Base-by-base conservation (phyloP, 2,888 invertebrate species). In the Ennomos erosarius region DNA sequence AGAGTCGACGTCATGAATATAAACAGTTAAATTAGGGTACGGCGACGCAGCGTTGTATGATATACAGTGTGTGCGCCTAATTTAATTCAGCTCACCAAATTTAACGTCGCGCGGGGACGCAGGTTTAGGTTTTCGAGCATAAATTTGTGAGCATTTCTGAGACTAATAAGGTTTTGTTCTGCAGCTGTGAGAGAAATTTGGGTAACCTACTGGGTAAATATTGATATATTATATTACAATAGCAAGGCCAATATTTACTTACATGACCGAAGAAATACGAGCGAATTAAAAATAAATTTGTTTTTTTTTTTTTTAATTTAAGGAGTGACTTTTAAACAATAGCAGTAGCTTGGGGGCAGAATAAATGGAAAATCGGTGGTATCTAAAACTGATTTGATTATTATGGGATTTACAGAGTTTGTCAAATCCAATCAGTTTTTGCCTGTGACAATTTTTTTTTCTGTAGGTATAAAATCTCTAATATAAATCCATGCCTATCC, bases 1-100 rank as follows among this genome's bases (percentile, higher is more conserved):
- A 70, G 69, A 78, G 77, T 77, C 68, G 75, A 75, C 77, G 82
- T 79, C 81, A 88, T 90, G 90, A 90, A 91, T 90, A 89, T 88
- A 88, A 90, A 90, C 89, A 85, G 88, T 85, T 77, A 78, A 88
- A 90, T 90, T 90, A 90, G 83, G 81, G 72, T 68, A 67, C 73
- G 70, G 72, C 66, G 12, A 76, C 70, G 75, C 67, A 73, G 68
- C 70, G 71, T 65, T 52, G 56, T 85, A 86, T 88, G 86, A 87
- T 85, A 84, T 80, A 88, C 84, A 83, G 75, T 82, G 77, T 80
- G 78, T 77, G 82, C 67, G 82, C 73, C 80, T 87, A 87, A 90
- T 89, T 89, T 88, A 85, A 88, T 88, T 88, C 81, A 73, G 72
- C 78, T 75, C 71, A 71, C 71, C 69, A 72, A 78, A 82, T 84